phyloP scores from a whole-genome alignment of 2,888 invertebrate genomes.

The Hermodice carunculata region DNA sequence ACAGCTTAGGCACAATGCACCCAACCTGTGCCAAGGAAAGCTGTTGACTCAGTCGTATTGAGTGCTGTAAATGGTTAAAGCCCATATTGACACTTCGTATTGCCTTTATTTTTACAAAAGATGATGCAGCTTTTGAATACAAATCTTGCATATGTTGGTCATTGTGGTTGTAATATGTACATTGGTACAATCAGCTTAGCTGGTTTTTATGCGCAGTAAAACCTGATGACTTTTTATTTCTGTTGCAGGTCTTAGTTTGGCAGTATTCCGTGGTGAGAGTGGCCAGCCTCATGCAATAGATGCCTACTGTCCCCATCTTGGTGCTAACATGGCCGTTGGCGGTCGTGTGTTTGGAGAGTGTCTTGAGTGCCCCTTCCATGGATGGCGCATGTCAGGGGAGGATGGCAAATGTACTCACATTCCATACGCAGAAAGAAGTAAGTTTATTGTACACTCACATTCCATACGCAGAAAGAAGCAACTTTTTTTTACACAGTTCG shows the following conservation, averaged over 20 bases:
- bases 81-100: too few relatives aligned
- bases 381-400: slow-evolving; percentile 84
- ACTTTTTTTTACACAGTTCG: slow-evolving; percentile 75
- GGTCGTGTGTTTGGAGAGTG: slow-evolving; percentile 80
- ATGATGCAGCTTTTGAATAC: too few relatives aligned
- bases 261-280: slow-evolving; percentile 77
- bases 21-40: too few relatives aligned
- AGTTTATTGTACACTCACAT: slow-evolving; percentile 77
- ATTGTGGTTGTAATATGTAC: too few relatives aligned
- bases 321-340: slow-evolving; percentile 87
- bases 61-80: too few relatives aligned
- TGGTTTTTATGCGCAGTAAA: too few relatives aligned
- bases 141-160: too few relatives aligned
- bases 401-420: slow-evolving; percentile 82
- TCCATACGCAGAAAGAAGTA: slow-evolving; percentile 74
- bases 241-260: slow-evolving; percentile 81
- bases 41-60: too few relatives aligned
- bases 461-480: slow-evolving; percentile 74
- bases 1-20: too few relatives aligned
- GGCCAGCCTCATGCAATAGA: slow-evolving; percentile 80
- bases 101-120: too few relatives aligned
- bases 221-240: too few relatives aligned
- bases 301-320: slow-evolving; percentile 92
- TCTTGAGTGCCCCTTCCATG: slow-evolving; percentile 90
- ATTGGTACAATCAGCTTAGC: too few relatives aligned